These are phyloP conservation scores for Aegithalos caudatus DNA, from an alignment of 2,113 vertebrate species.

Conservation along the genomic window DNA sequence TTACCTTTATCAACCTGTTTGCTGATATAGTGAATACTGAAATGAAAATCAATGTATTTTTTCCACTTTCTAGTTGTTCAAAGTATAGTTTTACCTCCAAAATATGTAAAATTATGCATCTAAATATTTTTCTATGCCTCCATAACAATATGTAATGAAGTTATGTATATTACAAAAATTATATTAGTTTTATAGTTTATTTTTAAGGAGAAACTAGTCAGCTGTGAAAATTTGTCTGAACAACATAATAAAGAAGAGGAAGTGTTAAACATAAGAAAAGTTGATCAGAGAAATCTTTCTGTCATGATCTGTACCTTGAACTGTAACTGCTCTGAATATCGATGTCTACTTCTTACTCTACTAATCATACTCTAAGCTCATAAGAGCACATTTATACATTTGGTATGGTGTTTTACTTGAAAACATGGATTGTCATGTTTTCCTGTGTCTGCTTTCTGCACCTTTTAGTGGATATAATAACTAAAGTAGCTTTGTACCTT, in stretches of 20 bases:
- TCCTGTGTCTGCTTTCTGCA: background rate
- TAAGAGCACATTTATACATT: background rate
- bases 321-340: background rate
- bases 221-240: background rate
- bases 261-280: background rate
- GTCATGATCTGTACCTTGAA: background rate
- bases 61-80: accelerated
- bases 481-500: background rate
- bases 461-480: background rate
- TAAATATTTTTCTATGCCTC: background rate
- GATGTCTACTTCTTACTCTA: background rate
- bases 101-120: background rate
- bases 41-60: background rate
- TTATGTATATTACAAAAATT: background rate
- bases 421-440: background rate
- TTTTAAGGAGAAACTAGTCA: background rate
- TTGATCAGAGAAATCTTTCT: background rate
- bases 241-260: background rate
- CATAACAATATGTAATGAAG: background rate
- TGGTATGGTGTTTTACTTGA: background rate
- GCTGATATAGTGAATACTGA: background rate
- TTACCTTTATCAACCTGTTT: background rate
- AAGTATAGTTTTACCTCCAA: background rate
- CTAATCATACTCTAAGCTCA: background rate
- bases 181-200: background rate